Base-by-base conservation (phyloP, 2,888 invertebrate genomes). In the Ischnura elegans region DNA sequence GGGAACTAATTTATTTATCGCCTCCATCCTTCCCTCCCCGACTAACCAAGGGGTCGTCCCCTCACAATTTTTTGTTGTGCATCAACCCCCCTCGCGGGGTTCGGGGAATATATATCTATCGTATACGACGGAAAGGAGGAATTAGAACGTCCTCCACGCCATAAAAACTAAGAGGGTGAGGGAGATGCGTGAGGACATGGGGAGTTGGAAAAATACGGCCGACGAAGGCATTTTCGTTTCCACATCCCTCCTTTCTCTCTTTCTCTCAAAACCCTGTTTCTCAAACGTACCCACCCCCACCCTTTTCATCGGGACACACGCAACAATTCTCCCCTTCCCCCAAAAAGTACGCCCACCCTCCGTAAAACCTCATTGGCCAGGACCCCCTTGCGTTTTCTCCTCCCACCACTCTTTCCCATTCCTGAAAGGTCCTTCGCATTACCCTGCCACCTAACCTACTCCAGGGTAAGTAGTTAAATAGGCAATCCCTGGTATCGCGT, bases 1-100 rank as follows among this genome's bases (percentile, higher is more conserved):
- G 76, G 76, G 76, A 76, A 0, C 76, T 76, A 76, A 76, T 76
- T 76, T 76, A 76, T 76, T 76, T 76, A 76, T 76, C 76, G 29
- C 76, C 10, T 3, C 76, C 76, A 10, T 21, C 55, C 55, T 76
- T 36, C 76, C 13, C 36, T 36, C 76, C 29, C 36, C 29, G 13
- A 76, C 36, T n/a, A n/a, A n/a, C 76, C 36, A 19, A 19, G 51
- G 51, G 13, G 25, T 5, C 36, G n/a, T n/a, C 76, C 4, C n/a
- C 76, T 36, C 29, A 76, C 76, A 76, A 36, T 76, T 76, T 76
- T 76, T 76, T 13, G 76, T 36, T 29, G 51, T 51, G 51, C 16
- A 76, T 76, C 76, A 76, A 76, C 76, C 76, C 76, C n/a, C 61
- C 76, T 29, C 76, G 6, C 36, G 76, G 76, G 36, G 29, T 21